Evolutionary conservation across 2,797 vertebrate species (phyloP).

Genomic region (Anas capensis): DNA sequence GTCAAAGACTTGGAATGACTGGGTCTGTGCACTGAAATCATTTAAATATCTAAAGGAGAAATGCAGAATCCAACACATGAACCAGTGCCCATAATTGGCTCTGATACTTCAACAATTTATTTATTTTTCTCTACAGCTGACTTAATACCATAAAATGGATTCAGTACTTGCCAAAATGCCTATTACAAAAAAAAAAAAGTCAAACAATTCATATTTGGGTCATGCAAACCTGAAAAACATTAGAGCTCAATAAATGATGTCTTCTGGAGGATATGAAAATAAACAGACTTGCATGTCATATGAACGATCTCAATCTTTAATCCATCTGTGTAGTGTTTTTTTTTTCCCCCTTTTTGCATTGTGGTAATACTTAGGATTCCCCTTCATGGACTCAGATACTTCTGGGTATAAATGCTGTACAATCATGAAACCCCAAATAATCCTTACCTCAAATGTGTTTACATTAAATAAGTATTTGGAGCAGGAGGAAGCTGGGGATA

Average conservation of each 20-base stretch:
- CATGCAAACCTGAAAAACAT: conserved; percentile 62
- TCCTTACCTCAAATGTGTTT: not conserved
- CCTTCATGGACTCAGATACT: not conserved
- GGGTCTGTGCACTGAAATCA: conserved; percentile 10
- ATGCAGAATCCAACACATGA: conserved; percentile 58
- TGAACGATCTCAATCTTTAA: not conserved
- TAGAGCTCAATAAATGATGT: conserved; percentile 41
- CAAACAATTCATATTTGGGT: conserved; percentile 64
- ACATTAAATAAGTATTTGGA: not conserved
- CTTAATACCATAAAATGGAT: conserved; percentile 66
- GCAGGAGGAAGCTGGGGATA: not conserved
- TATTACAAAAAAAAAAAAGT: conserved; percentile 49
- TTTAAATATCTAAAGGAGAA: conserved; percentile 69
- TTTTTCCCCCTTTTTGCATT: not conserved
- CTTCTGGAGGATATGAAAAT: conserved; percentile 50
- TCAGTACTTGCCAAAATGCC: conserved; percentile 63
- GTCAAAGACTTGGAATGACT: conserved; percentile 50
- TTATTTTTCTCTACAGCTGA: conserved; percentile 73
- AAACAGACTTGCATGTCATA: conserved; percentile 25
- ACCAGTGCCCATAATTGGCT: conserved; percentile 66
- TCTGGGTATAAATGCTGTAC: not conserved
- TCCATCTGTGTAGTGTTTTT: not conserved
- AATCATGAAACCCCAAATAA: not conserved
- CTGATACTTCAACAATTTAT: conserved; percentile 63
- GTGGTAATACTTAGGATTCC: not conserved